phyloP scores from a whole-genome alignment of 2,888 invertebrate genomes.

The Pseudococcus jackbeardsleyi region DNA sequence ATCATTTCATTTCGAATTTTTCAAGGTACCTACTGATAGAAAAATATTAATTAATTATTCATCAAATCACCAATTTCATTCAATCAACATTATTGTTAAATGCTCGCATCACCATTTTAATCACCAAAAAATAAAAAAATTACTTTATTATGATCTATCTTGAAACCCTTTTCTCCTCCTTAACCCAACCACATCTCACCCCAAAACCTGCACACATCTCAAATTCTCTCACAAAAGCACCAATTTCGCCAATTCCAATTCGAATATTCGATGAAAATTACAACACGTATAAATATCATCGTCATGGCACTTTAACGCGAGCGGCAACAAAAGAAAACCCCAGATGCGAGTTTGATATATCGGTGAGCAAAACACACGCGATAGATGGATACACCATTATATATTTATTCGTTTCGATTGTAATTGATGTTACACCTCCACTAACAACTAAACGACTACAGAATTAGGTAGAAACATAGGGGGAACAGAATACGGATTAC shows the following conservation, averaged over 20 bases:
- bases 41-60: no score
- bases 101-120: no score
- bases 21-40: no score
- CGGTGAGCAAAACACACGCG: constrained; percentile 12
- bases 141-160: not conserved
- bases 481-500: not conserved
- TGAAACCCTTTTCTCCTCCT: not conserved
- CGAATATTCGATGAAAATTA: not conserved
- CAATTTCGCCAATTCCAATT: not conserved
- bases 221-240: not conserved
- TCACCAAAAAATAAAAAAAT: no score
- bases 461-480: not conserved
- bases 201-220: no score
- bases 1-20: no score
- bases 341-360: constrained; percentile 60
- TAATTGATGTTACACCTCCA: constrained; percentile 55
- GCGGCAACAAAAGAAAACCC: constrained; percentile 52
- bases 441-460: not conserved
- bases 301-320: not conserved
- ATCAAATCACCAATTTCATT: no score
- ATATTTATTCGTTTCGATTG: constrained; percentile 25
- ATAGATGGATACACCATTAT: constrained; percentile 2
- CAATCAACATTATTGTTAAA: no score
- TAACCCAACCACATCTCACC: no score
- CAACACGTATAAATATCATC: constrained; percentile 19